Evolutionary conservation across 2,113 vertebrate genomes (phyloP).

Genomic region (Mystacornis crossleyi): DNA sequence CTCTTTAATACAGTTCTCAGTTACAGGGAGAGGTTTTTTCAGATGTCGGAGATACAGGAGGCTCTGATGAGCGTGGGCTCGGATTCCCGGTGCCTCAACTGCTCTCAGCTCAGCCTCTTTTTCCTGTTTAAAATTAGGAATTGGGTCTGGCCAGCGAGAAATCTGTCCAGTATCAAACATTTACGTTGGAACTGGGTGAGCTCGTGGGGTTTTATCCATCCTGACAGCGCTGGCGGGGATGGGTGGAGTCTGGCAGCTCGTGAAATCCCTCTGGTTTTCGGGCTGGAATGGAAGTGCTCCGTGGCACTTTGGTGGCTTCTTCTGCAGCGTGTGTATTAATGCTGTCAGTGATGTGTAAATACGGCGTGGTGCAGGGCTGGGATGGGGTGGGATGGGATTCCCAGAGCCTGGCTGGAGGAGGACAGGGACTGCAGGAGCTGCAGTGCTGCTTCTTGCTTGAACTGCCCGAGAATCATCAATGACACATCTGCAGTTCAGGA

Average conservation of each 20-base stretch:
- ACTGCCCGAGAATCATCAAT: neutral
- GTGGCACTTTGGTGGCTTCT: neutral
- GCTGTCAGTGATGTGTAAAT: neutral
- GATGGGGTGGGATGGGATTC: neutral
- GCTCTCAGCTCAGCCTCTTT: neutral
- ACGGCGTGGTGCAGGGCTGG: rapidly evolving
- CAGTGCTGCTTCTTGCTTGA: neutral
- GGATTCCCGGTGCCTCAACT: neutral
- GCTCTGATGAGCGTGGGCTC: neutral
- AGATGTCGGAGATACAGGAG: rapidly evolving
- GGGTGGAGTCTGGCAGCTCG: neutral
- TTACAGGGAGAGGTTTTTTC: neutral
- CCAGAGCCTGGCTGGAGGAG: neutral
- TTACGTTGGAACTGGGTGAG: neutral
- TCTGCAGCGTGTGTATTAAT: neutral
- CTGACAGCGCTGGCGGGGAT: neutral
- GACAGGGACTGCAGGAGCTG: neutral
- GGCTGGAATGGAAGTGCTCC: neutral
- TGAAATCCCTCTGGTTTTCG: neutral
- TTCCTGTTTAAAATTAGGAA: neutral
- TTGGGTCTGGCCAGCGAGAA: neutral
- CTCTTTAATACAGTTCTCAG: neutral
- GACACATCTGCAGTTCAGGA: neutral
- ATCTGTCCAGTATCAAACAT: neutral
- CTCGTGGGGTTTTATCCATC: neutral